Percentiles rank a stretch among this genome's conserved stretches.
Evolutionary conservation across 2,888 invertebrate genomes (phyloP).

Genomic region (Omphaloscelis lunosa): DNA sequence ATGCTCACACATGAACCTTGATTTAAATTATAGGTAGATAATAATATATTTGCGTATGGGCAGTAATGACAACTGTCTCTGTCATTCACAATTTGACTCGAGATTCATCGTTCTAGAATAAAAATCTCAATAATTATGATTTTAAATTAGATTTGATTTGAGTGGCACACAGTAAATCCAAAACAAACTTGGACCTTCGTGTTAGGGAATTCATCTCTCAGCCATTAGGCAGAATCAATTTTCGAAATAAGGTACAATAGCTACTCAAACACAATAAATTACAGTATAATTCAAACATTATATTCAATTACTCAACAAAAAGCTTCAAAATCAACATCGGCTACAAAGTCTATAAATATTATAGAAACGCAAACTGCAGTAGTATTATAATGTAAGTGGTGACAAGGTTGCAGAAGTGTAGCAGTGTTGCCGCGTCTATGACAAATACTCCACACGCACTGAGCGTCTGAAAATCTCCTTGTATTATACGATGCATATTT

Average conservation of each 20-base stretch:
- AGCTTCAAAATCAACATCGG: not conserved
- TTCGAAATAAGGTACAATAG: too few species aligned
- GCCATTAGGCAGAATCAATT: not conserved
- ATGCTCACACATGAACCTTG: too few species aligned
- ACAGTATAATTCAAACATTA: not conserved
- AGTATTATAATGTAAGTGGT: constrained; percentile 40
- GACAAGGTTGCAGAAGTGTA: constrained; percentile 43
- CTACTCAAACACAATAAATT: not conserved
- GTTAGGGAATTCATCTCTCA: not conserved
- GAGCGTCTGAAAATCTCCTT: constrained; percentile 43
- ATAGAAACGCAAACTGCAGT: constrained; percentile 45
- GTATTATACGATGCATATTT: constrained; percentile 36
- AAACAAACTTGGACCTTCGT: not conserved
- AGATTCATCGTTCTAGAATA: not conserved
- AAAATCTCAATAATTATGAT: not conserved
- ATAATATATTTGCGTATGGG: too few species aligned
- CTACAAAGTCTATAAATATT: not conserved
- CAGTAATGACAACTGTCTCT: too few species aligned
- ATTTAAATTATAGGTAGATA: too few species aligned
- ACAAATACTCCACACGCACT: constrained; percentile 36
- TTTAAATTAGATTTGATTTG: not conserved
- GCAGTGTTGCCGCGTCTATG: constrained; percentile 29
- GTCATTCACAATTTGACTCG: too few species aligned
- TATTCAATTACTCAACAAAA: not conserved
- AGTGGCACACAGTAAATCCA: not conserved